phyloP scores from a whole-genome alignment of 2,113 vertebrate species.

The Indicator maculatus region DNA sequence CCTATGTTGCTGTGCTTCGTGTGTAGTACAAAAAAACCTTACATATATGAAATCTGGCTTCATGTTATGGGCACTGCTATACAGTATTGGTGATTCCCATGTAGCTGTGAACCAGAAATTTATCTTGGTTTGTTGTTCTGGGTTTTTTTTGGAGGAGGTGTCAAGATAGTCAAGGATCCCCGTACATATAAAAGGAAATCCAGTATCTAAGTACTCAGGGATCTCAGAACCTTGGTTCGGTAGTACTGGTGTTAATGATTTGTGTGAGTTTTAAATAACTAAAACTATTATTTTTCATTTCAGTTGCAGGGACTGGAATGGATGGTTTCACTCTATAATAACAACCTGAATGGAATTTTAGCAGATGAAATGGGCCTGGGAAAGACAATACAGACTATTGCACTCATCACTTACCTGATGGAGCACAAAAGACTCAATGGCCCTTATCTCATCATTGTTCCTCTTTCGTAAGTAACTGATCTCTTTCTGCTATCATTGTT shows the following conservation, averaged over 20 bases:
- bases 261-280: constrained; percentile 57
- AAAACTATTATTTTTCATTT: constrained; percentile 66
- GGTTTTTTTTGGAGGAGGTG: not conserved
- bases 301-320: constrained; percentile 96
- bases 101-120: not conserved
- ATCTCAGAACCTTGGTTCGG: constrained; percentile 15
- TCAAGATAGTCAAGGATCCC: not conserved
- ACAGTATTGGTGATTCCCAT: not conserved
- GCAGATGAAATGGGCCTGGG: constrained; percentile 98
- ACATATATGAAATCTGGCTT: not conserved
- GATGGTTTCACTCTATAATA: constrained; percentile 99
- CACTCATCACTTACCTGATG: constrained; percentile 98
- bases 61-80: not conserved
- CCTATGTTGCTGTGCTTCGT: not conserved
- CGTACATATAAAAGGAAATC: not conserved
- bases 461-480: constrained; percentile 90
- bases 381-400: constrained; percentile 98
- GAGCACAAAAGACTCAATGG: constrained; percentile 96
- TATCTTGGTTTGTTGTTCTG: not conserved
- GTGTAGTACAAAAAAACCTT: not conserved
- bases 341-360: constrained; percentile 97
- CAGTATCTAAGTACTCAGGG: not conserved
- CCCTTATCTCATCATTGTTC: constrained; percentile 97
- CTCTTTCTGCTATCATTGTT: not conserved
- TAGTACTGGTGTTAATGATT: constrained; percentile 51